These are phyloP conservation scores for Polymixis flavicincta DNA, from an alignment of 2,888 invertebrate species.

Conservation along the genomic window DNA sequence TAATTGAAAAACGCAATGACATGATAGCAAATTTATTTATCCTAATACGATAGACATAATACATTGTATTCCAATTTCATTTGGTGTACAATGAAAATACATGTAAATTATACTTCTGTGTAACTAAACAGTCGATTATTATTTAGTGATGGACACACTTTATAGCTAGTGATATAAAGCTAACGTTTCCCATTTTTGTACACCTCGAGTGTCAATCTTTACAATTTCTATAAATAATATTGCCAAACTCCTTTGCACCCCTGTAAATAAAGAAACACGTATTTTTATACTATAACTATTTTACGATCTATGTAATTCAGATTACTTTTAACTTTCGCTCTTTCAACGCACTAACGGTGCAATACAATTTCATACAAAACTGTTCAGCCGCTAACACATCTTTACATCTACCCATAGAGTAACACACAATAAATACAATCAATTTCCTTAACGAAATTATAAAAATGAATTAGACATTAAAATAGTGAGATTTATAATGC, in stretches of 20 bases:
- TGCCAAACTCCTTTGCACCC: conserved; percentile 68
- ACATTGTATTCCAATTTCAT: conserved; percentile 78
- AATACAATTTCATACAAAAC: conserved; percentile 60
- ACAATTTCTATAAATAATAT: conserved; percentile 68
- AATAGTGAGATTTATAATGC: conserved; percentile 76
- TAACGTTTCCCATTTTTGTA: conserved; percentile 68
- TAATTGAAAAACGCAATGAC: conserved; percentile 74
- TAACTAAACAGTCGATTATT: conserved; percentile 65
- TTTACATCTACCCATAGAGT: conserved; percentile 68
- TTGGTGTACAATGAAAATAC: conserved; percentile 74
- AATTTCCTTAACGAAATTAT: conserved; percentile 70
- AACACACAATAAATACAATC: conserved; percentile 75
- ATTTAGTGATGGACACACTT: conserved; percentile 68
- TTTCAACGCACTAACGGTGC: conserved; percentile 51
- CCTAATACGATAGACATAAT: conserved; percentile 85
- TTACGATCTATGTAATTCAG: conserved; percentile 69
- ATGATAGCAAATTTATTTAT: conserved; percentile 89
- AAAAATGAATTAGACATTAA: conserved; percentile 70
- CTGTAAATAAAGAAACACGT: conserved; percentile 66
- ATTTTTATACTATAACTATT: conserved; percentile 68
- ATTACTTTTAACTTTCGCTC: conserved; percentile 68
- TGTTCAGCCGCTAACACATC: conserved; percentile 56
- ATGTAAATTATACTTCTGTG: conserved; percentile 72
- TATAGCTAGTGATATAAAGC: conserved; percentile 65
- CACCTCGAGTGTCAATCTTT: conserved; percentile 67